phyloP scores from a whole-genome alignment of 2,113 vertebrate species.

The Phoxinus phoxinus region DNA sequence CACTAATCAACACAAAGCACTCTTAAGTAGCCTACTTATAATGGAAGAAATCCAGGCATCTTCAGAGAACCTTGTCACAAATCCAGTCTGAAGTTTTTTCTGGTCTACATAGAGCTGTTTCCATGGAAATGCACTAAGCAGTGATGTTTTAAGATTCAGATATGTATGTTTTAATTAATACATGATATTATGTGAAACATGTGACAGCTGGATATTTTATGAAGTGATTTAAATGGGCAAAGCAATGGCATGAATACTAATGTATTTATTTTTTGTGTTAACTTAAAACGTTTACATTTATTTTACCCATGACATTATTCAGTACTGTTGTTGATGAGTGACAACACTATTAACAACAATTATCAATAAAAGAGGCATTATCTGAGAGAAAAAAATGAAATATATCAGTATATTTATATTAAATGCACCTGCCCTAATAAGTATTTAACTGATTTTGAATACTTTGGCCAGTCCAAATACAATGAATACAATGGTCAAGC shows the following conservation, averaged over 20 bases:
- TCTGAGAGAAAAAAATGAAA: not conserved
- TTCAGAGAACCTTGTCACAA: not conserved
- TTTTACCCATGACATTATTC: not conserved
- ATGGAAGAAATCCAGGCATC: not conserved
- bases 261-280: not conserved
- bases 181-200: not conserved
- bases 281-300: not conserved
- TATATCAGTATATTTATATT: not conserved
- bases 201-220: not conserved
- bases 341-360: not conserved
- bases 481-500: no score
- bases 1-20: not conserved
- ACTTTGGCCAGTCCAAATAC: not conserved
- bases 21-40: not conserved
- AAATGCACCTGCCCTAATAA: not conserved
- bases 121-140: constrained; percentile 10
- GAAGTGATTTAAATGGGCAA: not conserved
- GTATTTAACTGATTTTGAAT: not conserved
- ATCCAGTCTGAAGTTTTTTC: not conserved
- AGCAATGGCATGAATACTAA: not conserved
- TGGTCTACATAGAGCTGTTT: not conserved
- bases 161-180: not conserved
- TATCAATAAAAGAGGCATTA: not conserved
- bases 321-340: not conserved
- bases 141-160: constrained; percentile 3